phyloP scores from a whole-genome alignment of 1,140 invertebrate species.

The Hermatobates lingyangjiaoensis region DNA sequence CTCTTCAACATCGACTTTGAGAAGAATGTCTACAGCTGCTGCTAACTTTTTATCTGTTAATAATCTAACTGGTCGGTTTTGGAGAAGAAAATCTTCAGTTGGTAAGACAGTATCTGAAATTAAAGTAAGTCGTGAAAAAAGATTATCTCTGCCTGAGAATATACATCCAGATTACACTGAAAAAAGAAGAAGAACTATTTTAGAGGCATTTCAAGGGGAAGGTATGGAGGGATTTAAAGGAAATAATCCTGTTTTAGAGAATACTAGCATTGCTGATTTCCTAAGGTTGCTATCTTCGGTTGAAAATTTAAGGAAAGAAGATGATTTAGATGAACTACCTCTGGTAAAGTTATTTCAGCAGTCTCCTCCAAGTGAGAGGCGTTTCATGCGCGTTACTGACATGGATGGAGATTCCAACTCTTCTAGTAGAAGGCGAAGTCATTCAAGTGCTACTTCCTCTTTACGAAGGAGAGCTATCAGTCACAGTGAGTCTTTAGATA shows the following conservation, averaged over 20 bases:
- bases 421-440: too few species aligned
- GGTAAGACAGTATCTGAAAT: not conserved
- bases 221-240: slow-evolving; percentile 8
- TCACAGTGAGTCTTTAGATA: too few species aligned
- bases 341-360: too few species aligned
- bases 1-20: slow-evolving; percentile 8
- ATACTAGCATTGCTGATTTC: slow-evolving; percentile 55
- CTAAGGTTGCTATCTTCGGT: slow-evolving; percentile 24
- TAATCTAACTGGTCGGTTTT: slow-evolving; percentile 3
- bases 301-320: not conserved
- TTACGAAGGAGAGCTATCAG: too few species aligned
- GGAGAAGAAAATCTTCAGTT: slow-evolving; percentile 2
- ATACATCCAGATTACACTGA: not conserved
- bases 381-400: too few species aligned
- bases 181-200: not conserved
- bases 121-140: slow-evolving; percentile 6
- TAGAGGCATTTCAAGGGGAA: not conserved
- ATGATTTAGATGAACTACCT: too few species aligned
- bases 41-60: slow-evolving; percentile 15
- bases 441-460: too few species aligned
- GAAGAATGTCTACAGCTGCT: slow-evolving; percentile 18
- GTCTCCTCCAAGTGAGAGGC: too few species aligned
- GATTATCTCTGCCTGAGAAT: not conserved
- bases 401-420: too few species aligned
- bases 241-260: slow-evolving; percentile 34